phyloP scores from a whole-genome alignment of 2,113 vertebrate species.

The Crotalus tigris region DNA sequence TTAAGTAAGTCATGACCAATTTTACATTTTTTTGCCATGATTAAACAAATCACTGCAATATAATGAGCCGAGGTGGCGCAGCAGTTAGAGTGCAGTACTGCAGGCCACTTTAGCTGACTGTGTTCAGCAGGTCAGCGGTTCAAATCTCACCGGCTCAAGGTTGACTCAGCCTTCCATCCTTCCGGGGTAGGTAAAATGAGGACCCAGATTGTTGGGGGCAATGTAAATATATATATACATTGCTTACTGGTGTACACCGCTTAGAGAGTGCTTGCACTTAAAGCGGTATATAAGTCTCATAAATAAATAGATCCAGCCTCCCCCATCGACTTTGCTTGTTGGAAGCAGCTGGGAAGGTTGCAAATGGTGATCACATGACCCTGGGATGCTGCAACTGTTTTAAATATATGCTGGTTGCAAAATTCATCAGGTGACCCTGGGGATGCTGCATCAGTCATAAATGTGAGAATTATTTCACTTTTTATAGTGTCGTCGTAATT shows the following conservation, averaged over 20 bases:
- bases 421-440: neutral
- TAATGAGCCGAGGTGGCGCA: too few species aligned
- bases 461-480: neutral
- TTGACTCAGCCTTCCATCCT: too few species aligned
- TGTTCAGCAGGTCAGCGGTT: too few species aligned
- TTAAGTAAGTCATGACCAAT: neutral
- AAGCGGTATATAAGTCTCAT: too few species aligned
- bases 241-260: too few species aligned
- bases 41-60: neutral
- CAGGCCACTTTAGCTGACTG: too few species aligned
- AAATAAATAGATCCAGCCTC: neutral
- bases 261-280: too few species aligned
- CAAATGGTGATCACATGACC: neutral
- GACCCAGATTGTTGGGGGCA: too few species aligned
- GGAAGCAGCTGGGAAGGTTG: neutral
- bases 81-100: too few species aligned
- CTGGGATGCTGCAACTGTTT: neutral
- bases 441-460: neutral
- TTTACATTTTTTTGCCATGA: neutral
- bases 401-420: neutral
- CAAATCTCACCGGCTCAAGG: too few species aligned
- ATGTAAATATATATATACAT: too few species aligned
- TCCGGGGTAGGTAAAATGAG: too few species aligned
- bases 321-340: neutral
- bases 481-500: neutral